phyloP scores from a whole-genome alignment of 1,140 invertebrate genomes.

The Polyergus mexicanus region DNA sequence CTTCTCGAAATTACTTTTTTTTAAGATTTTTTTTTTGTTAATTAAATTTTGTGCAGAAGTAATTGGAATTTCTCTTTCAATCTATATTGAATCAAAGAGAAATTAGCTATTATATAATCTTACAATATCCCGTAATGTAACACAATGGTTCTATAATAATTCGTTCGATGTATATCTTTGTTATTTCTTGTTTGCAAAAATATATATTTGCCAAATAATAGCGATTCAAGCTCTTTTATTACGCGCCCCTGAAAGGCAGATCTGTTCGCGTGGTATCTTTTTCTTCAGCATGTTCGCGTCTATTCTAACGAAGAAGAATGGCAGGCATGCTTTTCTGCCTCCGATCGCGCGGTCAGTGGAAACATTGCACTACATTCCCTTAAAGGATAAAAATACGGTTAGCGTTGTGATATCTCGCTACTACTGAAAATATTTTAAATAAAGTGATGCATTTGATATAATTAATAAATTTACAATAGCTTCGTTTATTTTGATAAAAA shows the following conservation, averaged over 20 bases:
- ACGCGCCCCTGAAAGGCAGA: constrained; percentile 30
- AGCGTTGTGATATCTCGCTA: not conserved
- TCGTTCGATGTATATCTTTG: not conserved
- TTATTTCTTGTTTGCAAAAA: not conserved
- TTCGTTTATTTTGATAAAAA: not conserved
- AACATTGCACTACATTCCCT: not conserved
- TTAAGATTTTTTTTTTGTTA: not conserved
- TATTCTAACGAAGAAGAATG: constrained; percentile 55
- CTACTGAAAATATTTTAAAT: not conserved
- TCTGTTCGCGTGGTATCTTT: constrained; percentile 20
- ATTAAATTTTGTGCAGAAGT: not conserved
- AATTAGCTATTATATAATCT: not conserved
- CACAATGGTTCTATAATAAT: not conserved
- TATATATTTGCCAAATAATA: constrained; percentile 3
- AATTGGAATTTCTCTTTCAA: not conserved
- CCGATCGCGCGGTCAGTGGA: not conserved
- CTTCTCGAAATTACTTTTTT: not conserved
- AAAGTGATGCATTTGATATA: not conserved
- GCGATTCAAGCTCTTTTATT: not conserved
- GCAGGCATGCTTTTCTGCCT: constrained; percentile 1
- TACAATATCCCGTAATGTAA: not conserved
- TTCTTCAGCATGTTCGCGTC: constrained; percentile 15
- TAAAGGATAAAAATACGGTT: not conserved
- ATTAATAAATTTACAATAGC: not conserved
- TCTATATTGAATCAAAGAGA: not conserved